phyloP scores from a whole-genome alignment of 1,140 invertebrate species.

The Tenebrio molitor region DNA sequence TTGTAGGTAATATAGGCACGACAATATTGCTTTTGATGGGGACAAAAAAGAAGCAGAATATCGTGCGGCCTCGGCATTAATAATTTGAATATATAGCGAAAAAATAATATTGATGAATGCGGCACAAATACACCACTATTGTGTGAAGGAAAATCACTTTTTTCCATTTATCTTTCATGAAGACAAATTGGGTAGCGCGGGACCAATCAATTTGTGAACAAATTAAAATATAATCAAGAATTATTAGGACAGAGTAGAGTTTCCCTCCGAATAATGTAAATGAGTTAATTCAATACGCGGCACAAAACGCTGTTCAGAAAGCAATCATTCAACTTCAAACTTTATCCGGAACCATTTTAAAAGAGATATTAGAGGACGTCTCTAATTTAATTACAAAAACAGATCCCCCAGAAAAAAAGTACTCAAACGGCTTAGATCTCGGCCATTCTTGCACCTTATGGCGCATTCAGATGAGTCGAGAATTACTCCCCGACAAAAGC shows the following conservation, averaged over 20 bases:
- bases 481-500: background rate
- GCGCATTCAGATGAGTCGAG: background rate
- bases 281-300: slow-evolving; percentile 38
- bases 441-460: too few relatives aligned
- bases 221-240: slow-evolving; percentile 41
- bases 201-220: slow-evolving; percentile 37
- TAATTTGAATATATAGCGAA: slow-evolving; percentile 1
- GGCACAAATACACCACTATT: background rate
- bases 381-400: slow-evolving; percentile 23
- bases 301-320: slow-evolving; percentile 38
- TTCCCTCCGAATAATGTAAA: slow-evolving; percentile 36
- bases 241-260: slow-evolving; percentile 32
- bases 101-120: background rate
- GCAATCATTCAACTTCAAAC: slow-evolving; percentile 40
- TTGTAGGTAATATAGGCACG: background rate
- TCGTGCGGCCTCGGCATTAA: slow-evolving; percentile 7
- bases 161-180: slow-evolving; percentile 32
- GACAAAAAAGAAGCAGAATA: background rate
- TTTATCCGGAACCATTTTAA: slow-evolving; percentile 40
- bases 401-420: background rate
- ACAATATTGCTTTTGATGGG: background rate
- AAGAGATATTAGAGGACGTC: slow-evolving; percentile 33
- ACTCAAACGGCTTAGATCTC: background rate
- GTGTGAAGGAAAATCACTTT: slow-evolving; percentile 27
- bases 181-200: slow-evolving; percentile 31